A percentile compares a stretch with the other conserved stretches of the same genome.
These are phyloP conservation scores for Gadopsis bispinosus DNA, from an alignment of 2,797 vertebrate species.

Conservation along the genomic window DNA sequence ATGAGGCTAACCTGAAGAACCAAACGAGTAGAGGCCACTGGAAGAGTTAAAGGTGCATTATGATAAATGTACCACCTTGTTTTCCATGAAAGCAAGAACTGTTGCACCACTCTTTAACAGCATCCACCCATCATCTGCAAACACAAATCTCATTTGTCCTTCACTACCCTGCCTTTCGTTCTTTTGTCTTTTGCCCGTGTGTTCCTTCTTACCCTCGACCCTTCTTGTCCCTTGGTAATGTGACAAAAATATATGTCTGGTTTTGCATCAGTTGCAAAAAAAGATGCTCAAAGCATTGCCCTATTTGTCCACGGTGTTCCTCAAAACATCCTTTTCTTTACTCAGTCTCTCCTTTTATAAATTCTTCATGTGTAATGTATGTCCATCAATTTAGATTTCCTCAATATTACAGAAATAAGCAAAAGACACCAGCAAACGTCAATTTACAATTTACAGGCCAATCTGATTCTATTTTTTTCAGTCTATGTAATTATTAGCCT, in stretches of 20 bases:
- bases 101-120: neutral
- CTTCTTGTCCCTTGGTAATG: neutral
- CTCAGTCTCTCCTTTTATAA: neutral
- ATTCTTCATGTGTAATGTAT: neutral
- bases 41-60: constrained; percentile 1
- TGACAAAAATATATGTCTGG: neutral
- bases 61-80: constrained; percentile 17
- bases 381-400: neutral
- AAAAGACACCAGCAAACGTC: neutral
- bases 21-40: neutral
- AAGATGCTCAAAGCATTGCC: neutral
- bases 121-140: neutral
- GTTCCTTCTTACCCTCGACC: neutral
- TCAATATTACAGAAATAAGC: neutral
- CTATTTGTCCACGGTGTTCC: neutral
- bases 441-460: neutral
- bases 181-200: neutral
- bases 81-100: constrained; percentile 9
- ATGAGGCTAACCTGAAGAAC: constrained; percentile 14
- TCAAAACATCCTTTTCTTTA: neutral
- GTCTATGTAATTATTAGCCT: neutral
- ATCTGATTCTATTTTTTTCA: neutral
- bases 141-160: neutral
- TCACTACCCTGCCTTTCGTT: neutral
- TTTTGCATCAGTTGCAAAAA: neutral